Conservation (phyloP, 2,888 invertebrate species). For the Oeneis ivallda region DNA sequence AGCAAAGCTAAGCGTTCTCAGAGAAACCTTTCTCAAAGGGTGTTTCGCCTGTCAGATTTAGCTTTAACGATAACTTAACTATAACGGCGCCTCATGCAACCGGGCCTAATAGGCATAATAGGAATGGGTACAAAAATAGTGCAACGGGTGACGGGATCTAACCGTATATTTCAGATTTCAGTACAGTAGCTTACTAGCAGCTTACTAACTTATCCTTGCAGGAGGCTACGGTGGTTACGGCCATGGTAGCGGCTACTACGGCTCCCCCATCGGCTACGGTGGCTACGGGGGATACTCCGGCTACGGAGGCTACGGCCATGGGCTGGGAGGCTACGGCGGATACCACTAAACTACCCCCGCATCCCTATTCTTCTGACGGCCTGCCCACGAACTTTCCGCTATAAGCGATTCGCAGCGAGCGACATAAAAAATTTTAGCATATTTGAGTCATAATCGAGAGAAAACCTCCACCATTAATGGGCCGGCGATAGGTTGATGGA, state of each 20-base stretch:
- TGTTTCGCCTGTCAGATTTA: too few species aligned
- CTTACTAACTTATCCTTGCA: not conserved
- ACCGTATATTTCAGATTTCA: too few species aligned
- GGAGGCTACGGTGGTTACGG: slow-evolving; percentile 5
- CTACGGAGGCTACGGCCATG: slow-evolving; percentile 51
- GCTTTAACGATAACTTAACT: too few species aligned
- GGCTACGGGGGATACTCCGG: slow-evolving; percentile 38
- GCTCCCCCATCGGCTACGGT: slow-evolving; percentile 3
- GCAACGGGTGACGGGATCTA: too few species aligned
- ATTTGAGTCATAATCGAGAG: not conserved
- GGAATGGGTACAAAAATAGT: too few species aligned
- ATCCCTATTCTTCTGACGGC: not conserved
- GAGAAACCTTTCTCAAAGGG: too few species aligned
- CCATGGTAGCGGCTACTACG: not conserved
- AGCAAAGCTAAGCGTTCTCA: too few species aligned
- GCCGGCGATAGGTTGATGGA: too few species aligned
- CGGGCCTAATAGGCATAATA: too few species aligned
- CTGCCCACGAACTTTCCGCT: not conserved
- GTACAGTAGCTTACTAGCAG: too few species aligned
- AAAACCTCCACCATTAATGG: too few species aligned
- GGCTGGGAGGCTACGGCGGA: slow-evolving; percentile 42
- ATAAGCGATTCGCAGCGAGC: not conserved
- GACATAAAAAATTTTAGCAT: not conserved
- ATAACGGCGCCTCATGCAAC: too few species aligned
- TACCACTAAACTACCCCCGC: slow-evolving; percentile 52